A percentile compares a stretch with the other conserved stretches of the same genome.
Evolutionary conservation across 2,888 invertebrate species (phyloP).

Genomic region (Rhamphomyia laevipes): DNA sequence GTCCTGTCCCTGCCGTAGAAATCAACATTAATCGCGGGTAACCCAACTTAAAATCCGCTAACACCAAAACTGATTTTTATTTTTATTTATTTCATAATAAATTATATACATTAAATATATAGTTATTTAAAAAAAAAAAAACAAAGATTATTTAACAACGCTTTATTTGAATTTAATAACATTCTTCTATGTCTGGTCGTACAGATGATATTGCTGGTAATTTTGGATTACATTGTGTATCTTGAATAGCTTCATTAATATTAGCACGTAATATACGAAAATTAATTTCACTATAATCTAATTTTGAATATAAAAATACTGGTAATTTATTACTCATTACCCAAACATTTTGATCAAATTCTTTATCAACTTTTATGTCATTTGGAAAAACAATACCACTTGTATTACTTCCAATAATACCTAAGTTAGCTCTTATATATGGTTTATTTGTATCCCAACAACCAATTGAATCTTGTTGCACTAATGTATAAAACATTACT

Average conservation of each 20-base stretch:
- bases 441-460: conserved; percentile 70
- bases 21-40: too few species aligned
- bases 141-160: too few species aligned
- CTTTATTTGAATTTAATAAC: conserved; percentile 11
- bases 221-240: conserved; percentile 58
- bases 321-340: conserved; percentile 64
- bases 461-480: conserved; percentile 60
- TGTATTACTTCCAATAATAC: conserved; percentile 47
- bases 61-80: too few species aligned
- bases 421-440: conserved; percentile 50
- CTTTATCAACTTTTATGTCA: conserved; percentile 65
- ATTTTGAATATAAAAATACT: conserved; percentile 52
- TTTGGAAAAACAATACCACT: conserved; percentile 51
- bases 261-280: conserved; percentile 61
- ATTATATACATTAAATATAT: too few species aligned
- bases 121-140: too few species aligned
- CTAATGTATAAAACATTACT: conserved; percentile 68
- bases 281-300: conserved; percentile 54
- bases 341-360: conserved; percentile 55
- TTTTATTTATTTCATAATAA: too few species aligned
- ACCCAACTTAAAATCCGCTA: too few species aligned
- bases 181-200: conserved; percentile 10
- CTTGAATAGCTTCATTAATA: conserved; percentile 48
- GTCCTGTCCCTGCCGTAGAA: too few species aligned
- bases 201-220: conserved; percentile 6